These are phyloP conservation scores for Drosophila lacertosa DNA, from an alignment of 1,140 invertebrate genomes.

Conservation along the genomic window DNA sequence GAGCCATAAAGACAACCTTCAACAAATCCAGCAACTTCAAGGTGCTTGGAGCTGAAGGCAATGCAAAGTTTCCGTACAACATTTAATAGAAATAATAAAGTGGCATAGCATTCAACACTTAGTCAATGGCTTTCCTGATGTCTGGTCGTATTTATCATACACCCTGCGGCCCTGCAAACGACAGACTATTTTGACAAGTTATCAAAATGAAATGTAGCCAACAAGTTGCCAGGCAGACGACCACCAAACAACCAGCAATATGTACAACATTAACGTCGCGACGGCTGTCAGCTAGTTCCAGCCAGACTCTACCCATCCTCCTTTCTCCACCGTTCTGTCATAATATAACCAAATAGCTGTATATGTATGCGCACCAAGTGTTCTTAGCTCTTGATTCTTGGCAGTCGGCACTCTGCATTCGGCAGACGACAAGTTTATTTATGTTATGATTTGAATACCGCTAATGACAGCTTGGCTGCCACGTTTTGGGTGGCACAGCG, in stretches of 20 bases:
- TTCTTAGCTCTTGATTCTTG: constrained; percentile 16
- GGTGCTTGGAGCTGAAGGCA: constrained; percentile 3
- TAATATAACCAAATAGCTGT: constrained; percentile 49
- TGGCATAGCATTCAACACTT: constrained; percentile 79
- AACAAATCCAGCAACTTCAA: constrained; percentile 27
- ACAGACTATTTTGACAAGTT: constrained; percentile 83
- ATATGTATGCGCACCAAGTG: constrained; percentile 29
- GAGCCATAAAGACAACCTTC: constrained; percentile 69
- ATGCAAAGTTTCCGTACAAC: constrained; percentile 16
- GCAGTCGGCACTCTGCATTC: constrained; percentile 26
- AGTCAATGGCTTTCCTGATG: constrained; percentile 71
- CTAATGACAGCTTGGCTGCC: constrained; percentile 70
- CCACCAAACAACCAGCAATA: constrained; percentile 10
- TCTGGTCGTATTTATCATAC: constrained; percentile 79
- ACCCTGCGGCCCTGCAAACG: constrained; percentile 23
- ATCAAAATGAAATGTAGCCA: constrained; percentile 78
- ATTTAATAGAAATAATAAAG: constrained; percentile 77
- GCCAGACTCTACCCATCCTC: background rate
- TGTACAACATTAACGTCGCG: constrained; percentile 13
- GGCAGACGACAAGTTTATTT: constrained; percentile 83
- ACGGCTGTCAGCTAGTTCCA: constrained; percentile 12
- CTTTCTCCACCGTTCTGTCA: constrained; percentile 49
- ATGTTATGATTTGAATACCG: constrained; percentile 83
- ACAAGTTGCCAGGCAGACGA: constrained; percentile 58
- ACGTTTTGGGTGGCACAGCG: constrained; percentile 56